Base-by-base conservation (phyloP, 2,888 invertebrate species). In the Helobdella robusta region DNA sequence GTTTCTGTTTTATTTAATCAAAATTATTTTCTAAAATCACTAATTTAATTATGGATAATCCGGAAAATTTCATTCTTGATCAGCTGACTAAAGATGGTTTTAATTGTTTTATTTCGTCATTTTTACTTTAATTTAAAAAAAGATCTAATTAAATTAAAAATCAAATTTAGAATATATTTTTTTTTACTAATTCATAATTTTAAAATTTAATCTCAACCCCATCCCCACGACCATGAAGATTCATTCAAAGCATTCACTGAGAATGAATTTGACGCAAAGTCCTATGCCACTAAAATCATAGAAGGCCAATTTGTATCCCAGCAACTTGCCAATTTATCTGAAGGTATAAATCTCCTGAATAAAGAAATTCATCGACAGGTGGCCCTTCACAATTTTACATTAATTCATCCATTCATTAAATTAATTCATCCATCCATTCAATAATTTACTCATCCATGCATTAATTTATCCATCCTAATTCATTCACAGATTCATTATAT, bases 311-410 rank as follows among this genome's bases (percentile, higher is more conserved):
- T 76, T 2, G 77, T 81, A 6, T 74, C 79, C 32, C 78, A 79
- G 65, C 80, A 81, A 67, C 72, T 81, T 46, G 75, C 77, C 0
- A 78, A 79, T 68, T 71, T 81, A 60, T 76, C 78, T 4, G 76
- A 78, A 50, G 79, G 80, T 11, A 79, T 80, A 32, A 72, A 74
- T 44, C 68, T 77, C 25, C 70, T 80, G 18, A 79, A 81, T 70
- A 79, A 77, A 66, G 79, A 80, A 73, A 76, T 81, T 5, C 79
- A 80, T 69, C 75, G 78, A 36, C 80, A 80, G 75, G 79, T 78
- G 56, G 30, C 35, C 18, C 40, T n/a, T 56, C 18, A n/a, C n/a
- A n/a, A n/a, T n/a, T n/a, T n/a, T n/a, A n/a, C n/a, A n/a, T n/a
- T n/a, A n/a, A n/a, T n/a, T n/a, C n/a, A n/a, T n/a, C n/a, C n/a